A percentile compares a stretch with the other conserved stretches of the same genome.
Evolutionary conservation across 1,140 invertebrate species (phyloP).

Genomic region (Drosophila pandora): DNA sequence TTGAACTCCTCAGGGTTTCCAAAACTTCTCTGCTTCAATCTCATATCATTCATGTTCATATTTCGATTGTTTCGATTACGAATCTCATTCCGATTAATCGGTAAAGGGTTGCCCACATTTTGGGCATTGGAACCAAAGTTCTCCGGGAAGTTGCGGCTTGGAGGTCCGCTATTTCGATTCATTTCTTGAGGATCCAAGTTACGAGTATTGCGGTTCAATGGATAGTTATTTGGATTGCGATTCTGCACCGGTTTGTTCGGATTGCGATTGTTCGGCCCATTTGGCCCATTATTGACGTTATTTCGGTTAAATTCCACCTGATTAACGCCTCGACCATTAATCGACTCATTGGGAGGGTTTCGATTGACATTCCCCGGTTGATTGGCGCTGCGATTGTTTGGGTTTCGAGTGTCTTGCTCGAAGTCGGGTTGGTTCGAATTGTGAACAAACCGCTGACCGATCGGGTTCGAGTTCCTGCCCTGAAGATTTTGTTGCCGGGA

Average conservation of each 20-base stretch:
- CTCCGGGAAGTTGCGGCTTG: not conserved
- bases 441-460: not conserved
- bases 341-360: too few relatives aligned
- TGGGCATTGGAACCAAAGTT: too few relatives aligned
- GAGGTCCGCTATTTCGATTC: not conserved
- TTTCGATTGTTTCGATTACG: conserved; percentile 9
- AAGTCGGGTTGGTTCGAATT: not conserved
- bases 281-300: not conserved
- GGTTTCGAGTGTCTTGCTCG: not conserved
- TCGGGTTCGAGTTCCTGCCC: not conserved
- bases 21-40: not conserved
- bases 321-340: not conserved
- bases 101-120: not conserved
- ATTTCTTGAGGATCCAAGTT: not conserved
- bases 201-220: not conserved
- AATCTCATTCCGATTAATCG: not conserved
- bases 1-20: not conserved
- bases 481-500: not conserved
- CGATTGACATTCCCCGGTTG: too few relatives aligned
- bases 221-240: not conserved
- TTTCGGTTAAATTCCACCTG: not conserved
- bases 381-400: not conserved
- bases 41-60: not conserved
- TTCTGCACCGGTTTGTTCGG: not conserved
- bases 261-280: not conserved